Conservation (phyloP, 2,888 invertebrate species). For the Platypus cylindrus region DNA sequence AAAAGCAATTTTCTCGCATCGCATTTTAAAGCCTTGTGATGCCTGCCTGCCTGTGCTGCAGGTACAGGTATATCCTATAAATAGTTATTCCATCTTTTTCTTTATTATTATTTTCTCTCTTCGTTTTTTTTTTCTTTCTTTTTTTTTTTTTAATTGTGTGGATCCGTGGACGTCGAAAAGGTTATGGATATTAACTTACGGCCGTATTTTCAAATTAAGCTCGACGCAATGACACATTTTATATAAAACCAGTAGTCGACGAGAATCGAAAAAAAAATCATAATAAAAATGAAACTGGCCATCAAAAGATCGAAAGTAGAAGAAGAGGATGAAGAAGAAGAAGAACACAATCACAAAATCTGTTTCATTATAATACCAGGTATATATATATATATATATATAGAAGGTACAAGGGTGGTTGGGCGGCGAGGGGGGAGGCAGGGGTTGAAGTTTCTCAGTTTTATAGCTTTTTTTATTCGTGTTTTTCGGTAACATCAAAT, state of each 20-base stretch:
- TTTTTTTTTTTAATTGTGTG: conserved; percentile 9
- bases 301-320: too few relatives aligned
- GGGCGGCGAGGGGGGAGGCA: too few relatives aligned
- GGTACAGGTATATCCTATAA: too few relatives aligned
- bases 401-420: too few relatives aligned
- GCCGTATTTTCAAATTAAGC: conserved; percentile 36
- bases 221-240: conserved; percentile 33
- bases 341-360: too few relatives aligned
- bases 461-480: conserved; percentile 25
- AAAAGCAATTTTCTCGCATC: not conserved
- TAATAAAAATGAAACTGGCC: conserved; percentile 26
- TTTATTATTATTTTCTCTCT: too few relatives aligned
- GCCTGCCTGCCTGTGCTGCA: too few relatives aligned
- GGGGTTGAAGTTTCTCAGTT: conserved; percentile 24
- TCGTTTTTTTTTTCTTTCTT: too few relatives aligned
- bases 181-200: conserved; percentile 24
- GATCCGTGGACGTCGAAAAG: conserved; percentile 10
- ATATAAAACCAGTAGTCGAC: conserved; percentile 36
- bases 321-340: conserved; percentile 23
- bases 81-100: too few relatives aligned
- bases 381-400: too few relatives aligned
- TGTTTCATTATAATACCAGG: too few relatives aligned
- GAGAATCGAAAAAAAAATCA: too few relatives aligned
- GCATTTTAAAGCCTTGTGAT: conserved; percentile 1
- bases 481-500: conserved; percentile 26